phyloP scores from a whole-genome alignment of 2,888 invertebrate species.

The Tenthredo distinguenda region DNA sequence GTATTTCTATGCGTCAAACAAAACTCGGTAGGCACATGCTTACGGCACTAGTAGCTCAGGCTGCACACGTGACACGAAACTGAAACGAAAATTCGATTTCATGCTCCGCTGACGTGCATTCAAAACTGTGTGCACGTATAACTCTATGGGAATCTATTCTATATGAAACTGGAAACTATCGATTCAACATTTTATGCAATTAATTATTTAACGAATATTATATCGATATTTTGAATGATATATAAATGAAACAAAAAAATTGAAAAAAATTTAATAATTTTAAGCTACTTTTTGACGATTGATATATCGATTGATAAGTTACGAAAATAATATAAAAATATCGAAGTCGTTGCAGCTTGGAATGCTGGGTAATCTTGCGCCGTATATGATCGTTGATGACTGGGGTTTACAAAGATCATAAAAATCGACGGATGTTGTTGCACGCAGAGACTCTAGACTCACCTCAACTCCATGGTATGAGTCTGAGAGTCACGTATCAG shows the following conservation, averaged over 20 bases:
- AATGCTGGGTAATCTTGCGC: conserved; percentile 14
- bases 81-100: conserved; percentile 47
- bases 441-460: background rate
- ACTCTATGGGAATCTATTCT: background rate
- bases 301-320: background rate
- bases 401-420: conserved; percentile 19
- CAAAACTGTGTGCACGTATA: background rate
- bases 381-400: conserved; percentile 15
- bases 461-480: background rate
- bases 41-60: background rate
- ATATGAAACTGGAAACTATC: background rate
- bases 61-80: conserved; percentile 39
- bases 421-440: conserved; percentile 18
- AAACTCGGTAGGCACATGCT: conserved; percentile 26
- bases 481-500: background rate
- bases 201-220: background rate
- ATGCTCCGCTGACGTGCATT: conserved; percentile 19
- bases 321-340: background rate
- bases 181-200: background rate
- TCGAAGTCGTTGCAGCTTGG: conserved; percentile 17
- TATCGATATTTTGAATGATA: background rate
- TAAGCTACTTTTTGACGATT: background rate
- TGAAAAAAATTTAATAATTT: background rate
- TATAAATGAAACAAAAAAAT: background rate
- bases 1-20: conserved; percentile 11